These are phyloP conservation scores for Amphipoea oculea DNA, from an alignment of 2,888 invertebrate species.

Conservation along the genomic window DNA sequence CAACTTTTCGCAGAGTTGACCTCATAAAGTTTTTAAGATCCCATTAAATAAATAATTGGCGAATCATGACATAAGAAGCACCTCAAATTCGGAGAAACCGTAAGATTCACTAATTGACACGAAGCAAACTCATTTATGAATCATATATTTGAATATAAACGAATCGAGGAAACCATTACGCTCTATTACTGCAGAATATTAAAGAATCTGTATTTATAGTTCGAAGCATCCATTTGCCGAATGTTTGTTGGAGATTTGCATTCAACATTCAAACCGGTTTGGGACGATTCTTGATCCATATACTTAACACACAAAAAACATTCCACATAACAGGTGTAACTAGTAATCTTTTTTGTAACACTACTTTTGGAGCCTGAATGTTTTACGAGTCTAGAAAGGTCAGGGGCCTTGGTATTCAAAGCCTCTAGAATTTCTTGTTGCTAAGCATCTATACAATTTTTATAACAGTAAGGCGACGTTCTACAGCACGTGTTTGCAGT, in stretches of 20 bases:
- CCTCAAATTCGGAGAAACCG: constrained; percentile 36
- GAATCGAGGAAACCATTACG: constrained; percentile 25
- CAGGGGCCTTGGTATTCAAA: constrained; percentile 16
- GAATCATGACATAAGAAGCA: constrained; percentile 25
- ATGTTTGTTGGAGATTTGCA: constrained; percentile 40
- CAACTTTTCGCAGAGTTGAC: constrained; percentile 4
- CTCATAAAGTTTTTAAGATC: constrained; percentile 9
- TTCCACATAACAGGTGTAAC: constrained; percentile 59
- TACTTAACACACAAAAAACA: constrained; percentile 34
- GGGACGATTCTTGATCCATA: constrained; percentile 36
- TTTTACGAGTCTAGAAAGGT: constrained; percentile 44
- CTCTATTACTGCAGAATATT: constrained; percentile 31
- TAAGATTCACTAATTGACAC: constrained; percentile 37
- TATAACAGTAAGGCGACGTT: not conserved
- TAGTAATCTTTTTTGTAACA: constrained; percentile 51
- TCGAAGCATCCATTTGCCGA: constrained; percentile 24
- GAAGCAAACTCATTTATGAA: constrained; percentile 40
- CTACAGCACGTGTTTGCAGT: constrained; percentile 1
- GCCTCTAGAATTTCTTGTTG: constrained; percentile 8
- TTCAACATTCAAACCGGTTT: constrained; percentile 55
- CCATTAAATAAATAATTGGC: constrained; percentile 17
- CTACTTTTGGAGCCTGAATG: constrained; percentile 34
- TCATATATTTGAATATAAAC: constrained; percentile 34
- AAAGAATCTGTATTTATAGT: constrained; percentile 14
- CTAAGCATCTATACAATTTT: not conserved